These are phyloP conservation scores for Phymastichus coffea DNA, from an alignment of 1,140 invertebrate species.

Conservation along the genomic window DNA sequence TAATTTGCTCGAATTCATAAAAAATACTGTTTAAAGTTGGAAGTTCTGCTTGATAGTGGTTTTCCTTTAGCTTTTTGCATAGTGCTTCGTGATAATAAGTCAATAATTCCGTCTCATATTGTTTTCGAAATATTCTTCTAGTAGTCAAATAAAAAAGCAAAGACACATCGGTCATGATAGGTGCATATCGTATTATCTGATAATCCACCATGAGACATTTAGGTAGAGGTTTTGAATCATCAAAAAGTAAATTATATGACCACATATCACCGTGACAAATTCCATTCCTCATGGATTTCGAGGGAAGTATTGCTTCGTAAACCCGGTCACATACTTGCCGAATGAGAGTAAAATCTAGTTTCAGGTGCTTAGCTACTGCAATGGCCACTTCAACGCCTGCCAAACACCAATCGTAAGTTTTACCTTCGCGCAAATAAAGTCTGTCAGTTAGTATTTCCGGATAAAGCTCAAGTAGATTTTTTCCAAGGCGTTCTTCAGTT, in stretches of 20 bases:
- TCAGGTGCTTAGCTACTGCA: constrained; percentile 33
- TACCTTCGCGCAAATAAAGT: not conserved
- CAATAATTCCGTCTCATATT: constrained; percentile 40
- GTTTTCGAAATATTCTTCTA: constrained; percentile 37
- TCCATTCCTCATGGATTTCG: constrained; percentile 17
- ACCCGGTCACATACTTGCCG: constrained; percentile 44
- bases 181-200: constrained; percentile 57
- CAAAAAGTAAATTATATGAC: not conserved
- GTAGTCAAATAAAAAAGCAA: constrained; percentile 47
- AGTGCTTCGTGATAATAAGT: constrained; percentile 46
- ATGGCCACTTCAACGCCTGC: constrained; percentile 36
- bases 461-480: not conserved
- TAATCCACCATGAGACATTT: constrained; percentile 56
- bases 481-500: not conserved
- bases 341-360: constrained; percentile 39
- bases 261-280: not conserved
- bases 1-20: constrained; percentile 42
- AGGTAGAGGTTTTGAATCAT: not conserved
- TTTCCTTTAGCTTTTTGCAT: constrained; percentile 29
- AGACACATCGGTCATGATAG: constrained; percentile 53
- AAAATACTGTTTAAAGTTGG: constrained; percentile 42
- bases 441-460: not conserved
- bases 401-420: constrained; percentile 32
- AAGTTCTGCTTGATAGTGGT: constrained; percentile 17
- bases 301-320: constrained; percentile 53